phyloP scores from a whole-genome alignment of 2,888 invertebrate species.

The Cataglyphis cursor region DNA sequence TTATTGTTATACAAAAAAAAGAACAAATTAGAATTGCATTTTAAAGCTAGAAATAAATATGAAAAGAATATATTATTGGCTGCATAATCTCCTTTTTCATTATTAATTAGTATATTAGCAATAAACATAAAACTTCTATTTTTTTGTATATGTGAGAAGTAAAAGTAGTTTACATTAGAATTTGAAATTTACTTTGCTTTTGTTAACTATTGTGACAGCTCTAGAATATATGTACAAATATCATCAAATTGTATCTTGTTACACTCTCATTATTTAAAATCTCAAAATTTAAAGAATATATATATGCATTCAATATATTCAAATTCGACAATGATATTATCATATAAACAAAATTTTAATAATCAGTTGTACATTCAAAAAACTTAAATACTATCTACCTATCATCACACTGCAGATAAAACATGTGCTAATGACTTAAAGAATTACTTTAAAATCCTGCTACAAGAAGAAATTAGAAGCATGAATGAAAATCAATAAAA shows the following conservation, averaged over 20 bases:
- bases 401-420: neutral
- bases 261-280: slow-evolving; percentile 31
- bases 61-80: neutral
- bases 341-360: neutral
- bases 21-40: neutral
- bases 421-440: neutral
- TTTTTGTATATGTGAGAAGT: neutral
- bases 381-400: slow-evolving; percentile 1
- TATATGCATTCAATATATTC: neutral
- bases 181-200: slow-evolving; percentile 66
- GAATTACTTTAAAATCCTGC: neutral
- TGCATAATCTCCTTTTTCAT: neutral
- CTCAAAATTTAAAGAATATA: slow-evolving; percentile 14
- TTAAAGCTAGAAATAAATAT: neutral
- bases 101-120: neutral
- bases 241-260: slow-evolving; percentile 34
- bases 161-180: neutral
- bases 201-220: slow-evolving; percentile 65
- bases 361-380: neutral
- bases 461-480: neutral
- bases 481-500: neutral
- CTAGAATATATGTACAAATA: slow-evolving; percentile 31
- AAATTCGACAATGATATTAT: slow-evolving; percentile 2
- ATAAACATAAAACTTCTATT: neutral
- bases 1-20: neutral